Evolutionary conservation across 2,888 invertebrate genomes (phyloP).

Genomic region (Heterodera filipjevi): DNA sequence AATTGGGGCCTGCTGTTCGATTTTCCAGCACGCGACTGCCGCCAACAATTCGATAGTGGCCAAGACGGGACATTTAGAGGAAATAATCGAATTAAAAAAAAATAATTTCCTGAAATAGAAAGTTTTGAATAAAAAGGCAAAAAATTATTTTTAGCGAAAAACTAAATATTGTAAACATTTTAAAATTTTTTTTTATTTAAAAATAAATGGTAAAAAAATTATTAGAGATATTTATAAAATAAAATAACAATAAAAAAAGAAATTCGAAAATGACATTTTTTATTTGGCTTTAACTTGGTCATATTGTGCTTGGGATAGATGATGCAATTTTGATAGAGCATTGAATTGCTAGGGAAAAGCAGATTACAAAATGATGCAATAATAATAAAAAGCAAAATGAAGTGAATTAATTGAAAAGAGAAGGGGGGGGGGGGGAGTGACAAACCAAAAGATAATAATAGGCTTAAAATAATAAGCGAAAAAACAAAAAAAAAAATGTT

Average conservation of each 20-base stretch:
- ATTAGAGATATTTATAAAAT: not conserved
- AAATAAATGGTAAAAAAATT: not conserved
- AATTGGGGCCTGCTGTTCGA: slow-evolving; percentile 48
- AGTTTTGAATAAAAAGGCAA: too few species aligned
- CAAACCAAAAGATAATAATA: not conserved
- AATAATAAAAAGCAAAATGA: slow-evolving; percentile 8
- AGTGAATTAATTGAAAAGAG: not conserved
- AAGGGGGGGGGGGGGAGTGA: not conserved
- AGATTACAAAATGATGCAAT: slow-evolving; percentile 2
- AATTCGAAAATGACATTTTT: not conserved
- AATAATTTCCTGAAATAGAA: too few species aligned
- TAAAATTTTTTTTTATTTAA: not conserved
- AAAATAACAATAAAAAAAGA: not conserved
- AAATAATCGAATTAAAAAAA: too few species aligned
- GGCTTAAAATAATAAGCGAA: not conserved
- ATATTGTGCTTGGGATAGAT: not conserved
- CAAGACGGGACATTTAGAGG: not conserved
- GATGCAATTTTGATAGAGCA: not conserved
- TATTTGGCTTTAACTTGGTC: not conserved
- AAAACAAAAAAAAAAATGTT: not conserved
- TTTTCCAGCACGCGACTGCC: not conserved
- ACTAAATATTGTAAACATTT: not conserved
- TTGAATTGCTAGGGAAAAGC: not conserved
- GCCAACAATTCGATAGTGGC: not conserved
- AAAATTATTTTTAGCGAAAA: too few species aligned